These are phyloP conservation scores for Calcarius lapponicus DNA, from an alignment of 2,797 vertebrate genomes.

Conservation along the genomic window DNA sequence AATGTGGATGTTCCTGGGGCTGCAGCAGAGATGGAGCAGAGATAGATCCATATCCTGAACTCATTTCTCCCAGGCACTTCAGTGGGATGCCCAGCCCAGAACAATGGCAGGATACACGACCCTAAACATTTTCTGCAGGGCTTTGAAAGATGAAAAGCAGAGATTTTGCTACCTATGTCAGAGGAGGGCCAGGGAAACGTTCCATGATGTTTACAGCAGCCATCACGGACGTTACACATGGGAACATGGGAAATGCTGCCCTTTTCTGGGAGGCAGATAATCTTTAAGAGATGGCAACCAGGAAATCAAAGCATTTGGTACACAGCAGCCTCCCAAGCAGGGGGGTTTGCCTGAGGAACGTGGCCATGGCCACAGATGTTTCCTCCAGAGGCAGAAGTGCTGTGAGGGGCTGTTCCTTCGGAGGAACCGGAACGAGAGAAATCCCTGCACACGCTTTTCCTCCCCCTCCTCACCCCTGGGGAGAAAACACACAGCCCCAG, in stretches of 20 bases:
- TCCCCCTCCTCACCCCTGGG: background rate
- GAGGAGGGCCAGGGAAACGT: background rate
- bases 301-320: conserved; percentile 46
- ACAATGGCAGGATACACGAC: conserved; percentile 69
- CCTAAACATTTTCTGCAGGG: conserved; percentile 63
- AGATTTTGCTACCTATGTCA: conserved; percentile 45
- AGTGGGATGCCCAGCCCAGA: conserved; percentile 63
- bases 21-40: conserved; percentile 47
- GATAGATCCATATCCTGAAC: conserved; percentile 62
- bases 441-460: conserved; percentile 6
- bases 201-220: conserved; percentile 60
- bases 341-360: background rate
- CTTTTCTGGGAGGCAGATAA: conserved; percentile 42
- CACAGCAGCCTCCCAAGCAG: background rate
- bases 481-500: background rate
- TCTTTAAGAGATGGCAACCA: conserved; percentile 49
- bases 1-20: background rate
- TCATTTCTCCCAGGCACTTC: conserved; percentile 61
- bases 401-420: background rate
- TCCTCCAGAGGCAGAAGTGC: conserved; percentile 48
- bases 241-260: conserved; percentile 60
- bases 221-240: conserved; percentile 4
- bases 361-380: conserved; percentile 58
- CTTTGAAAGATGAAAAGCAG: conserved; percentile 68
- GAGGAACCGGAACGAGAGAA: conserved; percentile 38